These are phyloP conservation scores for Helobdella robusta DNA, from an alignment of 2,888 invertebrate genomes.

Conservation along the genomic window DNA sequence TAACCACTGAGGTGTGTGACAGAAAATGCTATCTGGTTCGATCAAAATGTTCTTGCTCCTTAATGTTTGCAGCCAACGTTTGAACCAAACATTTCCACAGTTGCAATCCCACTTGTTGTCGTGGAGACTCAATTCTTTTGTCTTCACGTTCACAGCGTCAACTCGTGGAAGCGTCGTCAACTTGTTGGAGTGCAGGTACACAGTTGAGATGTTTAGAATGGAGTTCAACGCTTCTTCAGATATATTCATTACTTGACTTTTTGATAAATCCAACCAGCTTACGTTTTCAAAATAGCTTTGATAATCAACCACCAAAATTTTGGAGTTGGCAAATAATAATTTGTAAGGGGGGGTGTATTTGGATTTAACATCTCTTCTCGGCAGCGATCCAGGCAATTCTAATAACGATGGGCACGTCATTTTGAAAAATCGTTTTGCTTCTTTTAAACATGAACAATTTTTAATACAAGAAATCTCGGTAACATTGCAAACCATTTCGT, in stretches of 20 bases:
- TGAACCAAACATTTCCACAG: slow-evolving; percentile 21
- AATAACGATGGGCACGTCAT: too few species aligned
- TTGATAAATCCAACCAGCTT: slow-evolving; percentile 6
- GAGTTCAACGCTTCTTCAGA: not conserved
- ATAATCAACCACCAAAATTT: too few species aligned
- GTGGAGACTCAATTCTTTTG: slow-evolving; percentile 8
- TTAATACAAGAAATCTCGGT: too few species aligned
- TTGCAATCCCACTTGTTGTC: slow-evolving; percentile 22
- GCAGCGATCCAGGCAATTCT: not conserved
- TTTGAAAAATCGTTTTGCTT: slow-evolving; percentile 13
- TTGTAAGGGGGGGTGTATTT: too few species aligned
- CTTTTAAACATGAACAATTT: not conserved
- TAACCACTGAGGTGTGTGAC: slow-evolving; percentile 10
- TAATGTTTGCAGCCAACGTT: slow-evolving; percentile 23
- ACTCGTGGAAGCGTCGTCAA: not conserved
- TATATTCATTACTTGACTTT: slow-evolving; percentile 5
- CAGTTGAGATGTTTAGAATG: not conserved
- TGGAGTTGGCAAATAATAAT: too few species aligned
- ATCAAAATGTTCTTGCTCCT: not conserved
- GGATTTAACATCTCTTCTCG: too few species aligned
- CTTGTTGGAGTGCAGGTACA: slow-evolving; percentile 19
- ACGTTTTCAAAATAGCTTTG: slow-evolving; percentile 12
- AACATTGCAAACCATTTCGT: too few species aligned
- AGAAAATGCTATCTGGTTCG: slow-evolving; percentile 18
- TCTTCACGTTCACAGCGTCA: not conserved